These are phyloP conservation scores for Pseudochirops cupreus DNA, from an alignment of 2,797 vertebrate genomes.

Conservation along the genomic window DNA sequence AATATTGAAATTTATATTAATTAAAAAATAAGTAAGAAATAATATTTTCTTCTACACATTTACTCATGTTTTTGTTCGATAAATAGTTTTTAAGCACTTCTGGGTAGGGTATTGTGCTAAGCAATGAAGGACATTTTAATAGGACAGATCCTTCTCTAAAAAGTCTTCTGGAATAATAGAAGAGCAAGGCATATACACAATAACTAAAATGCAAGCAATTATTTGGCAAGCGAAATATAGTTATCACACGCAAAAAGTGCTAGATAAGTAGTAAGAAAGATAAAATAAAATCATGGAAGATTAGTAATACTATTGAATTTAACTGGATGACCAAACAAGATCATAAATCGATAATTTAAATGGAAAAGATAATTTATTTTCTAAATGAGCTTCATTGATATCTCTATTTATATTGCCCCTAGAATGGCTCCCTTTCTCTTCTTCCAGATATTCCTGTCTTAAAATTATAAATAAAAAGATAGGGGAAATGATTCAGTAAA, in stretches of 20 bases:
- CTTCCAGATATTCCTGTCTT: neutral
- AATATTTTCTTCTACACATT: neutral
- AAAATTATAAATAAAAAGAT: neutral
- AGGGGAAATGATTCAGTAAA: neutral
- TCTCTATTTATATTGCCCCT: neutral
- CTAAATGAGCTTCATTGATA: neutral
- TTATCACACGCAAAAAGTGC: neutral
- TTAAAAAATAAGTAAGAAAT: neutral
- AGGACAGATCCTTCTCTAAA: neutral
- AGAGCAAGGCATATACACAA: neutral
- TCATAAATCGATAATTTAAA: neutral
- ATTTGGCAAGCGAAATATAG: neutral
- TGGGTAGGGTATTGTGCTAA: neutral
- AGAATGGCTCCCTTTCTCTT: neutral
- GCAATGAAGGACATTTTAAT: neutral
- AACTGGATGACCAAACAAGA: neutral
- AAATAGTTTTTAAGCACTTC: neutral
- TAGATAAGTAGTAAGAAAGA: neutral
- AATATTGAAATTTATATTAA: neutral
- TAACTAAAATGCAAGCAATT: neutral
- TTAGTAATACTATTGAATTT: neutral
- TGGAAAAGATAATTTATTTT: neutral
- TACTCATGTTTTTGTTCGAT: neutral
- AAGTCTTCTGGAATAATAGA: neutral
- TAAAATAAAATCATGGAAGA: neutral